Conservation (phyloP, 2,797 vertebrate species). For the Pygocentrus nattereri region DNA sequence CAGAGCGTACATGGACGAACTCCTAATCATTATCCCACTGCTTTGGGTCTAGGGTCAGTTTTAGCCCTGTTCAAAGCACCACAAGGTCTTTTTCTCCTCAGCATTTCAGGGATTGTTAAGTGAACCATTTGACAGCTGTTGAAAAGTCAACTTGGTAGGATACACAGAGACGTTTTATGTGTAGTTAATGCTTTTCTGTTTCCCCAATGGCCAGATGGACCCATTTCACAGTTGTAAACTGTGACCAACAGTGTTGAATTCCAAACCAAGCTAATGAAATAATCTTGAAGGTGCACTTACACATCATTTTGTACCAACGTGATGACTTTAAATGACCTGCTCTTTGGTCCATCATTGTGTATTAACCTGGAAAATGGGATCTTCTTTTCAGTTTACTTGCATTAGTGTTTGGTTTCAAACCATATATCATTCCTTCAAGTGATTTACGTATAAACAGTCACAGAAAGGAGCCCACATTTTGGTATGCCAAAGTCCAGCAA, state of each 20-base stretch:
- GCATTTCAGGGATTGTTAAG: slow-evolving; percentile 16
- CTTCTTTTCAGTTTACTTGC: neutral
- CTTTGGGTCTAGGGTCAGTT: slow-evolving; percentile 29
- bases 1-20: slow-evolving; percentile 37
- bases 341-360: neutral
- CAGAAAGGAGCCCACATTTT: neutral
- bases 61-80: slow-evolving; percentile 24
- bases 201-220: neutral
- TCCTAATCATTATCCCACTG: slow-evolving; percentile 37
- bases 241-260: neutral
- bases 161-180: slow-evolving; percentile 18
- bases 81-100: slow-evolving; percentile 9
- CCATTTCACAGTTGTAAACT: slow-evolving; percentile 21
- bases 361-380: neutral
- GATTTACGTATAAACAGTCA: neutral
- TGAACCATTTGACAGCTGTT: slow-evolving; percentile 16
- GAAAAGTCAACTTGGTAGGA: slow-evolving; percentile 25
- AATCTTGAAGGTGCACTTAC: neutral
- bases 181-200: slow-evolving; percentile 9
- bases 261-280: neutral
- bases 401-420: neutral
- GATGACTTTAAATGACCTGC: neutral
- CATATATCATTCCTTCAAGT: neutral
- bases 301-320: neutral
- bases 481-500: neutral